Evolutionary conservation across 2,113 vertebrate species (phyloP).

Genomic region (Centropristis striata): DNA sequence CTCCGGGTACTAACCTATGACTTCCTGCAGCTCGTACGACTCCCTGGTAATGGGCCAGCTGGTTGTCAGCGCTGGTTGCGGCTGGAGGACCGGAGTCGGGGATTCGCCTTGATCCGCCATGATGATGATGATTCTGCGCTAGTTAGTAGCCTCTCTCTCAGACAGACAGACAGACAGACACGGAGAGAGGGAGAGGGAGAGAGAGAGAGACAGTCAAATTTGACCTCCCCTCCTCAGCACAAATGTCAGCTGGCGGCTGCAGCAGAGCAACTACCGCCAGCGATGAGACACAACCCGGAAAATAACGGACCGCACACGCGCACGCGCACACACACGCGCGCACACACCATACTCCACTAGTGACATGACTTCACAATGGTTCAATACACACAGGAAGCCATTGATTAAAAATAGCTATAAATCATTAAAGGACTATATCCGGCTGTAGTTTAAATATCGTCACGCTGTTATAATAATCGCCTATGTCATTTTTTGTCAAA

Average conservation of each 20-base stretch:
- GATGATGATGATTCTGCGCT: conserved; percentile 82
- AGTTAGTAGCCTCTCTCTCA: conserved; percentile 82
- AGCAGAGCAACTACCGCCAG: conserved; percentile 69
- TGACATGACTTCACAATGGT: conserved; percentile 7
- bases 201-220: conserved; percentile 40
- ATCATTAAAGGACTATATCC: neutral
- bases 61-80: conserved; percentile 83
- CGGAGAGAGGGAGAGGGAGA: conserved; percentile 42
- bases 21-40: conserved; percentile 97
- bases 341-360: neutral
- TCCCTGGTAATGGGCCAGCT: conserved; percentile 97
- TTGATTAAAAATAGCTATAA: neutral
- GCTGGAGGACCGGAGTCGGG: conserved; percentile 87
- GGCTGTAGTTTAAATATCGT: neutral
- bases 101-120: conserved; percentile 96
- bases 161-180: conserved; percentile 11
- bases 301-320: conserved; percentile 69
- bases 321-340: neutral
- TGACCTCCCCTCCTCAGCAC: conserved; percentile 73
- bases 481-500: too few relatives aligned
- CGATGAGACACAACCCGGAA: conserved; percentile 81
- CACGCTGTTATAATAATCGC: too few relatives aligned
- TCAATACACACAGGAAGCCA: conserved; percentile 20
- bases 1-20: conserved; percentile 92
- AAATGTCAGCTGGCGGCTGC: conserved; percentile 75